A percentile compares a stretch with the other conserved stretches of the same genome.
Evolutionary conservation across 2,888 invertebrate species (phyloP).

Genomic region (Noctua janthe): DNA sequence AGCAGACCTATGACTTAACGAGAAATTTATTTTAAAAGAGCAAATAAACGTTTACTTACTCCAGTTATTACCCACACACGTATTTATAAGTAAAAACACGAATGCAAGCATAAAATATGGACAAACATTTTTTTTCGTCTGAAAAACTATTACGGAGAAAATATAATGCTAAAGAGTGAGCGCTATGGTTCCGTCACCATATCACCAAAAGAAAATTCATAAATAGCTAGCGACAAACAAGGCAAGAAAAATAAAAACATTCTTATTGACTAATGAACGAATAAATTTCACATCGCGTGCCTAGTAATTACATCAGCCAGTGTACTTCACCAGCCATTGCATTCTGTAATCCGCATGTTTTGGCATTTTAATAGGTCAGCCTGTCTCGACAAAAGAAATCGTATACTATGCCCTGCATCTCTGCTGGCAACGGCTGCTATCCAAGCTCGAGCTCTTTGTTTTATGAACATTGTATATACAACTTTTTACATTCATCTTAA

Average conservation of each 20-base stretch:
- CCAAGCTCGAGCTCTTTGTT: slow-evolving; percentile 47
- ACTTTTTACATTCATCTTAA: slow-evolving; percentile 48
- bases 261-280: slow-evolving; percentile 32
- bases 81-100: not conserved
- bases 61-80: not conserved
- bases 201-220: slow-evolving; percentile 29
- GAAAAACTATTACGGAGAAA: not conserved
- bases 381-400: slow-evolving; percentile 30
- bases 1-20: not conserved
- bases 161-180: slow-evolving; percentile 6
- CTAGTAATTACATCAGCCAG: slow-evolving; percentile 37
- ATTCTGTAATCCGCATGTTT: slow-evolving; percentile 54
- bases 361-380: slow-evolving; percentile 55
- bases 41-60: not conserved
- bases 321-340: slow-evolving; percentile 32
- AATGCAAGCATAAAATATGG: not conserved
- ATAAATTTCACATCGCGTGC: slow-evolving; percentile 43
- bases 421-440: slow-evolving; percentile 54
- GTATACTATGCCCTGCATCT: slow-evolving; percentile 53
- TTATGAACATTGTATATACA: slow-evolving; percentile 37
- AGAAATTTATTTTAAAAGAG: not conserved
- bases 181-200: slow-evolving; percentile 22
- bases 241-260: slow-evolving; percentile 26
- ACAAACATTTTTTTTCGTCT: too few relatives aligned
- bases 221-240: slow-evolving; percentile 24